phyloP scores from a whole-genome alignment of 2,797 vertebrate genomes.

The Silurus lanzhouensis region DNA sequence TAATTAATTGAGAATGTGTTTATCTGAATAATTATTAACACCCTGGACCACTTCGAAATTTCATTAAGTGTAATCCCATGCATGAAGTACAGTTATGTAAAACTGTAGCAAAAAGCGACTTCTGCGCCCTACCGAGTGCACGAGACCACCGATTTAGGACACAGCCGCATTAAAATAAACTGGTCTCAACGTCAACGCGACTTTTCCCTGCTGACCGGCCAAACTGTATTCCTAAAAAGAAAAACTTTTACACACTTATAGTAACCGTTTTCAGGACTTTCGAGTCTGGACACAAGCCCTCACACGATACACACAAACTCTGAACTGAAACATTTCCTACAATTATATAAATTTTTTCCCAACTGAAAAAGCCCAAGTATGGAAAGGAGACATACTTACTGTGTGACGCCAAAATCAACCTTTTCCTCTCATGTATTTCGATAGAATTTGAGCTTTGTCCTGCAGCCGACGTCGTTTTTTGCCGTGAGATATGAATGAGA shows the following conservation, averaged over 20 bases:
- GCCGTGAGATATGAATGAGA: background rate
- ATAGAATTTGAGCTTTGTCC: background rate
- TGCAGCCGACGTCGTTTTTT: background rate
- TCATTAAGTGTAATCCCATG: background rate
- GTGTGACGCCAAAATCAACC: background rate
- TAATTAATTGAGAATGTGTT: background rate
- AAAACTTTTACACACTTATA: background rate
- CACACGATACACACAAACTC: background rate
- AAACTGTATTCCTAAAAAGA: background rate
- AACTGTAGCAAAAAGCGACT: background rate
- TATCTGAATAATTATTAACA: background rate
- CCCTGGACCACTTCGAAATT: background rate
- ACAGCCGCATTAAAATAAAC: background rate
- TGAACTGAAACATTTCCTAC: background rate
- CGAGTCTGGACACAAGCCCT: background rate
- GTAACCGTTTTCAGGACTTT: background rate
- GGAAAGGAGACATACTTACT: constrained; percentile 22
- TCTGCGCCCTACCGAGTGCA: background rate
- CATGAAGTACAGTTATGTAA: background rate
- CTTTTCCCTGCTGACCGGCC: background rate
- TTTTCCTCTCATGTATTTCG: background rate
- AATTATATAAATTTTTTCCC: background rate
- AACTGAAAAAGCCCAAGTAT: background rate
- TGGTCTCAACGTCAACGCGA: background rate
- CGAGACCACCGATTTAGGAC: background rate